phyloP scores from a whole-genome alignment of 2,113 vertebrate species.

The Edolisoma coerulescens region DNA sequence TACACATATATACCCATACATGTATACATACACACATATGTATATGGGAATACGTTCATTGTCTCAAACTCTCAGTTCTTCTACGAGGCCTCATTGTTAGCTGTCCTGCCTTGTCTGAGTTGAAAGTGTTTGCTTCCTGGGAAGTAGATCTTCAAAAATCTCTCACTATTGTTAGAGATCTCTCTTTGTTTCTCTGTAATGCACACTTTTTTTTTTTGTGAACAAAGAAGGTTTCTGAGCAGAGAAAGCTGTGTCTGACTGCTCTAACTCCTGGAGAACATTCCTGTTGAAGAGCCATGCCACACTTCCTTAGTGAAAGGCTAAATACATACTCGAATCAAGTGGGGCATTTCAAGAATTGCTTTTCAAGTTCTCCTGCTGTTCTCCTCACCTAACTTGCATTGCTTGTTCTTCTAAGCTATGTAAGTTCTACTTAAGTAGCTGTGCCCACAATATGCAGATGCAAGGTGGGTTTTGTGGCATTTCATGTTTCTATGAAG shows the following conservation, averaged over 20 bases:
- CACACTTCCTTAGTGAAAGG: background rate
- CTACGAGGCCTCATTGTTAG: background rate
- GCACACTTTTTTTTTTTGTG: background rate
- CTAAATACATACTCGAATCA: background rate
- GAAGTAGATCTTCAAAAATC: background rate
- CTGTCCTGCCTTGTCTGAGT: background rate
- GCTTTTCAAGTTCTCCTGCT: background rate
- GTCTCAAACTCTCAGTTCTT: background rate
- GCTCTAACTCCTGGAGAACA: background rate
- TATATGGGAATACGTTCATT: background rate
- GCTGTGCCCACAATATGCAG: background rate
- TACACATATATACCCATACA: accelerated
- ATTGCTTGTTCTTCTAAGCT: background rate
- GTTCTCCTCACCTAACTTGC: background rate
- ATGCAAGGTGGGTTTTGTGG: background rate
- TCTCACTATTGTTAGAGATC: background rate
- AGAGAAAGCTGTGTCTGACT: background rate
- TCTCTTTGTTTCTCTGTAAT: background rate
- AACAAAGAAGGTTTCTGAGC: background rate
- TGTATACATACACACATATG: accelerated
- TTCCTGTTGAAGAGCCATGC: background rate
- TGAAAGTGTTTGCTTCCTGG: background rate
- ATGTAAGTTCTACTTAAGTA: background rate
- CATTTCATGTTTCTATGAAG: background rate
- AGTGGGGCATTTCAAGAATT: background rate